These are phyloP conservation scores for Cyprinodon diabolis DNA, from an alignment of 2,797 vertebrate species.

Conservation along the genomic window DNA sequence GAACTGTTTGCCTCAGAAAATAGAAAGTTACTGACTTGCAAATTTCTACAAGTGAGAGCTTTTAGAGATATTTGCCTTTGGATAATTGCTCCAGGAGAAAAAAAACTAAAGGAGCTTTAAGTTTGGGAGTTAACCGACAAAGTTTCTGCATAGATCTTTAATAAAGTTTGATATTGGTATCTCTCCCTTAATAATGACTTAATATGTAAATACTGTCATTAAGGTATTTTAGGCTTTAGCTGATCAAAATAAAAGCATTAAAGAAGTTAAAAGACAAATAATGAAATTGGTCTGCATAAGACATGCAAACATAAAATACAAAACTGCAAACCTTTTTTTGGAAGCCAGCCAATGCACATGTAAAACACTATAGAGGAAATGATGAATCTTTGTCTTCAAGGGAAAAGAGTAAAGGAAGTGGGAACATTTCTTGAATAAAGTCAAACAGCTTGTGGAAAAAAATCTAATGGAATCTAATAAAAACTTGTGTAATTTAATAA, in stretches of 20 bases:
- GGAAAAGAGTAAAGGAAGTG: neutral
- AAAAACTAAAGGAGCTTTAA: conserved; percentile 44
- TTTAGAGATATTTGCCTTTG: conserved; percentile 57
- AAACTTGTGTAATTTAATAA: neutral
- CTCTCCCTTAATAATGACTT: too few relatives aligned
- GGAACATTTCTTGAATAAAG: neutral
- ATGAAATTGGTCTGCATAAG: neutral
- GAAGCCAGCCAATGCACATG: neutral
- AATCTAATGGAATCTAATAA: too few relatives aligned
- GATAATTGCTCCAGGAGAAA: conserved; percentile 49
- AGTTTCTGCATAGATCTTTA: conserved; percentile 8
- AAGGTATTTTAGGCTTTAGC: too few relatives aligned
- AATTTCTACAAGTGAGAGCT: conserved; percentile 37
- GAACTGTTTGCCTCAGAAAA: conserved; percentile 3
- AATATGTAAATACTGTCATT: too few relatives aligned
- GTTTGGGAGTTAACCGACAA: conserved; percentile 51
- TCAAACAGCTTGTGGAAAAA: neutral
- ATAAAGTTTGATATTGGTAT: too few relatives aligned
- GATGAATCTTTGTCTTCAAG: neutral
- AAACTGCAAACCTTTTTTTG: neutral
- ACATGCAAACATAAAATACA: neutral
- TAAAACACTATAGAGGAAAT: neutral
- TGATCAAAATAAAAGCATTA: neutral
- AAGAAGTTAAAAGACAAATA: neutral
- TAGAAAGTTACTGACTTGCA: conserved; percentile 53